These are phyloP conservation scores for Hirudo medicinalis DNA, from an alignment of 1,140 invertebrate genomes.

Conservation along the genomic window DNA sequence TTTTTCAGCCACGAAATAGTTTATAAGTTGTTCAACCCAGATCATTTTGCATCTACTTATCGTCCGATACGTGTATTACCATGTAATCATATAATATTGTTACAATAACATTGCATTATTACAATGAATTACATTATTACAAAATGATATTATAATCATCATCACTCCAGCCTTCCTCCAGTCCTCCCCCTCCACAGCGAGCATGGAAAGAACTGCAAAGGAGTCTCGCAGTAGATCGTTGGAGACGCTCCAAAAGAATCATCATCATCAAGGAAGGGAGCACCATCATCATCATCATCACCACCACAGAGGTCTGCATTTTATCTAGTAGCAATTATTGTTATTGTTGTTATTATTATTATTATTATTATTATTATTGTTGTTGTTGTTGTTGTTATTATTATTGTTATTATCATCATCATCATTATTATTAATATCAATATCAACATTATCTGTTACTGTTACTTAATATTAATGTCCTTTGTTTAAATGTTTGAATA, in stretches of 20 bases:
- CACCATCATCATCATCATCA: slow-evolving; percentile 17
- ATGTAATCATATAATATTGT: not conserved
- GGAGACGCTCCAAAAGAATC: slow-evolving; percentile 13
- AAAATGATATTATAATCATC: not conserved
- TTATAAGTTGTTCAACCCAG: no score
- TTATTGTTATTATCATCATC: not conserved
- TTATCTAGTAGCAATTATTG: no score
- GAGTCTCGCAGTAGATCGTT: slow-evolving; percentile 13
- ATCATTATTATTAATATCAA: not conserved
- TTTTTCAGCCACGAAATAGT: no score
- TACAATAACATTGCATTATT: not conserved
- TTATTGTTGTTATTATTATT: not conserved
- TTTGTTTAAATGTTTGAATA: no score
- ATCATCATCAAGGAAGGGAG: not conserved
- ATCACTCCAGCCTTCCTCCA: not conserved
- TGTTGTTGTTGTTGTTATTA: no score
- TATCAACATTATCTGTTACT: no score
- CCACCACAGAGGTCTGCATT: not conserved
- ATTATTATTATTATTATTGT: not conserved
- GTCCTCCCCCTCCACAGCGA: not conserved
- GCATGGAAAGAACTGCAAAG: slow-evolving; percentile 8
- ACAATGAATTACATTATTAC: not conserved
- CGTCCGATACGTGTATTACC: not conserved
- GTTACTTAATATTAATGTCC: no score
- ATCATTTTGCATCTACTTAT: no score